phyloP scores from a whole-genome alignment of 2,113 vertebrate genomes.

The Cervus canadensis region DNA sequence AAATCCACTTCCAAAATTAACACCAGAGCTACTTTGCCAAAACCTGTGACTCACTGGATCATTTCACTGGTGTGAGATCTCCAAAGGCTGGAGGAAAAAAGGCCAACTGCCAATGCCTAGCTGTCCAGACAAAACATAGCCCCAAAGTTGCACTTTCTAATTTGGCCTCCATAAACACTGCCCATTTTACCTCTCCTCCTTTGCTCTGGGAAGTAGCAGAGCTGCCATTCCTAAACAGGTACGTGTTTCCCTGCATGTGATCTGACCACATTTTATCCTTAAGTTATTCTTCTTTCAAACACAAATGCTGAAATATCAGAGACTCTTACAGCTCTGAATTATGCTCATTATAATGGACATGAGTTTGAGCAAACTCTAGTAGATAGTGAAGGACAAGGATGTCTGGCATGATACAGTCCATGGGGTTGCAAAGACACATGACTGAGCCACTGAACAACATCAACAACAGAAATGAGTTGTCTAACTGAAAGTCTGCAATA shows the following conservation, averaged over 20 bases:
- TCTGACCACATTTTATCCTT: not conserved
- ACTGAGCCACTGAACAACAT: not conserved
- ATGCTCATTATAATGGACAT: not conserved
- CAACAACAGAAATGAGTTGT: not conserved
- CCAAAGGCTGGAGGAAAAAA: not conserved
- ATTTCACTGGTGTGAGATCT: not conserved
- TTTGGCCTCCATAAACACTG: not conserved
- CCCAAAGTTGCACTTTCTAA: accelerated
- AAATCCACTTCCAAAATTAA: not conserved
- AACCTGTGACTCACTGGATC: not conserved
- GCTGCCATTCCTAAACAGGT: not conserved
- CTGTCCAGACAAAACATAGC: too few species aligned
- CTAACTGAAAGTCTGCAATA: not conserved
- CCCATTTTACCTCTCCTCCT: not conserved
- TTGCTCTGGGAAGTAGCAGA: not conserved
- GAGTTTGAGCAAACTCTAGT: not conserved
- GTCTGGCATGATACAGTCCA: not conserved
- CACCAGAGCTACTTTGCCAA: not conserved
- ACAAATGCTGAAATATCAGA: not conserved
- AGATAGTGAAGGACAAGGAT: not conserved
- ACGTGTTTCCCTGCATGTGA: not conserved
- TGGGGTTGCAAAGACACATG: not conserved
- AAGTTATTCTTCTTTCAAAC: not conserved
- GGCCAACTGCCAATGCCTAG: not conserved
- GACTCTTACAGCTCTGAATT: not conserved